Conservation (phyloP, 2,888 invertebrate genomes). For the Epinotia nisella region DNA sequence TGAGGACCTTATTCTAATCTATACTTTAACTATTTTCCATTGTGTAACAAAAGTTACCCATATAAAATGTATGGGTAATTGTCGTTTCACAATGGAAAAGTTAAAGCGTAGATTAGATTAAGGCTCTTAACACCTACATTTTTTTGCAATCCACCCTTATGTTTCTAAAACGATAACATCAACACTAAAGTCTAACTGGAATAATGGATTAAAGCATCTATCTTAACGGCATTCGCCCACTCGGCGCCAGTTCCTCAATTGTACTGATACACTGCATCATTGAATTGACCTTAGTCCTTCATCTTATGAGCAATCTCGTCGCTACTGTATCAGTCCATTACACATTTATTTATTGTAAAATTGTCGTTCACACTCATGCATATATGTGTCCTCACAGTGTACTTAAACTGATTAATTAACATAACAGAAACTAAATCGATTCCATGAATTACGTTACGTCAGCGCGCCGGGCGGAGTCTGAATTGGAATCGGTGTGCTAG, state of each 20-base stretch:
- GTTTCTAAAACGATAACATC: conserved; percentile 64
- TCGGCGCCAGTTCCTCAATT: conserved; percentile 68
- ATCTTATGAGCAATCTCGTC: conserved; percentile 46
- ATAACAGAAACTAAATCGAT: conserved; percentile 38
- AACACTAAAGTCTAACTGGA: conserved; percentile 60
- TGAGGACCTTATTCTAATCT: too few species aligned
- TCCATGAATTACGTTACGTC: conserved; percentile 40
- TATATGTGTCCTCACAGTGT: neutral
- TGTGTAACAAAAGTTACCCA: too few species aligned
- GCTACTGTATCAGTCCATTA: neutral
- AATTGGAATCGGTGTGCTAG: conserved; percentile 31
- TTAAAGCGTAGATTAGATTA: too few species aligned
- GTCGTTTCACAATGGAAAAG: too few species aligned
- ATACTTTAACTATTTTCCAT: too few species aligned
- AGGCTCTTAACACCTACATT: too few species aligned
- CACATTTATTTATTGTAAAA: conserved; percentile 25
- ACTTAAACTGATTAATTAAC: conserved; percentile 31
- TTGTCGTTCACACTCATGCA: conserved; percentile 7
- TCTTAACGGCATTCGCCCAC: conserved; percentile 69
- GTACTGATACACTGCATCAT: conserved; percentile 64
- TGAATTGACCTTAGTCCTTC: conserved; percentile 75
- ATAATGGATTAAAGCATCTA: conserved; percentile 67
- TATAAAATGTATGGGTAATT: too few species aligned
- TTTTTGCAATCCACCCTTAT: too few species aligned
- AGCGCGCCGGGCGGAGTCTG: conserved; percentile 13